Evolutionary conservation across 2,888 invertebrate species (phyloP), one percentile per base, ranked within the genome.

Genomic region (Cryptosula pallasiana): DNA sequence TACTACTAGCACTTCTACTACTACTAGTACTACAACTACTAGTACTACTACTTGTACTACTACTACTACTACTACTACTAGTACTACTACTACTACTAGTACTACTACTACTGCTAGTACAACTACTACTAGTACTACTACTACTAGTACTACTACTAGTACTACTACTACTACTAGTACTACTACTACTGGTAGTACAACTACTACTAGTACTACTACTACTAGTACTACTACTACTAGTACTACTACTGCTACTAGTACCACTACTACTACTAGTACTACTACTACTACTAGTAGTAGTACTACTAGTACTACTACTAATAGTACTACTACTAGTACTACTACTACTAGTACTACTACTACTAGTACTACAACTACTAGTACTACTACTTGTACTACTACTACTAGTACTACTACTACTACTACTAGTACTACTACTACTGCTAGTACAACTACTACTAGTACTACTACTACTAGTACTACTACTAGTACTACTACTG

Each of bases 31-130:
- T 45, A 45, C 20, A n/a, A 45, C 45, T 45, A 45, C 5, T 45
- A 45, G 20, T 45, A 45, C 45, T 45, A 45, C 58, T 58, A 27
- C 27, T 45, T 13, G 9, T 45, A 45, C 5, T 45, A 45, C 9
- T 45, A 45, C 45, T 45, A 45, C 45, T 45, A 25, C 58, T 58
- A 25, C 58, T 58, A 25, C 58, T 58, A 25, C 58, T 58, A 13
- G 9, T 58, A 25, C 58, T 58, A 25, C 58, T 58, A 25, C 58
- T 58, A 25, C 58, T 58, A 25, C 23, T 58, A 25, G 9, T 58
- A 25, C 58, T 58, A 25, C 58, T 58, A 25, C 58, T 58, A 25
- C 23, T 58, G 13, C 58, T 58, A 25, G 9, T 58, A 25, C 58
- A 13, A 25, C 23, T 58, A 25, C 58, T 58, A 25, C 58, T 58